These are phyloP conservation scores for Frankliniella fusca DNA, from an alignment of 2,888 invertebrate genomes.

Conservation along the genomic window DNA sequence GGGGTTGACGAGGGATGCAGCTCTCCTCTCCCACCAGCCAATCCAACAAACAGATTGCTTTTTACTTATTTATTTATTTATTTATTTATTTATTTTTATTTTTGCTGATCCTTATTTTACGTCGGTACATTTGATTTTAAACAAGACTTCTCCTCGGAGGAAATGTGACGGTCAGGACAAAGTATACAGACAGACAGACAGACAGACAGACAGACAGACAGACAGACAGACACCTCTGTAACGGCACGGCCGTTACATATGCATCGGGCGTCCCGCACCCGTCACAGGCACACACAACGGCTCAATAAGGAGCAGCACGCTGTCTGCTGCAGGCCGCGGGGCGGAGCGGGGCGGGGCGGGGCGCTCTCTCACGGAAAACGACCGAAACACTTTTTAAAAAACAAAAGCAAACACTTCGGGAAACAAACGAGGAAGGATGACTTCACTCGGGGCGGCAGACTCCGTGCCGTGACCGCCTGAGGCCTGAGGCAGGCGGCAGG, in stretches of 20 bases:
- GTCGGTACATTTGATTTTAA: no score
- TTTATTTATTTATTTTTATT: no score
- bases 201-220: not conserved
- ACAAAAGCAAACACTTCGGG: not conserved
- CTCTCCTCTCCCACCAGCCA: no score
- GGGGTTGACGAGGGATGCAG: no score
- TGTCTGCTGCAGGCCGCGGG: not conserved
- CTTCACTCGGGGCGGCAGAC: not conserved
- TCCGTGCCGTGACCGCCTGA: not conserved
- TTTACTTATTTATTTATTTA: no score
- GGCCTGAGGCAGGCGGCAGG: no score
- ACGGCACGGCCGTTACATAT: not conserved
- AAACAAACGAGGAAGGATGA: not conserved
- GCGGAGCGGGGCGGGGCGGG: no score
- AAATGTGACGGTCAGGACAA: not conserved
- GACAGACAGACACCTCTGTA: not conserved
- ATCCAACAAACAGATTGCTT: no score
- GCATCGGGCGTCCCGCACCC: not conserved
- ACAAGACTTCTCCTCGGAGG: no score
- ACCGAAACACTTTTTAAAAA: not conserved
- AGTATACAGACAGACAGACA: not conserved
- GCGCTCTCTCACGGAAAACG: no score
- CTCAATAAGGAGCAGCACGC: not conserved
- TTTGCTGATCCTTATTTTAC: no score
- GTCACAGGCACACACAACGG: not conserved